Base-by-base conservation (phyloP, 2,113 vertebrate species). In the Herpetotheres cachinnans region DNA sequence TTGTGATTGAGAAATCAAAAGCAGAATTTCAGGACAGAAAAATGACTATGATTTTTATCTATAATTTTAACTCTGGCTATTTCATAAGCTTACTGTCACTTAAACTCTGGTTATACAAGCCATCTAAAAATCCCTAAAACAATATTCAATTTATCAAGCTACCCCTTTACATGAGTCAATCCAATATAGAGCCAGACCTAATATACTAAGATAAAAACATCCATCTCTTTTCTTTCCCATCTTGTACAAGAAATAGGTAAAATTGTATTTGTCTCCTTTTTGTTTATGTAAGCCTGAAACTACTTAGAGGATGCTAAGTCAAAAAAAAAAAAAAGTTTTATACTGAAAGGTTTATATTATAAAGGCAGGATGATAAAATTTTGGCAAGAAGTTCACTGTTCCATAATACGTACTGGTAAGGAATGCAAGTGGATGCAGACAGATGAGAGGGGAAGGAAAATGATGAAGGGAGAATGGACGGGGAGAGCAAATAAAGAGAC, bases 1-100 rank as follows among this genome's bases (percentile, higher is more conserved):
- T 74, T 52, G 36, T 29, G 66, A 82, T 69, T 88, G 61, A 86
- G 80, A 93, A 96, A 92, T 20, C 29, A 89, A 92, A 93, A 78
- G 38, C 11, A 86, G 72, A 93, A 92, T 50, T 86, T 79, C 52
- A 89, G 61, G 72, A 76, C n/a, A 77, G 54, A 70, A 38, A 89
- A 81, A 81, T 36, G 0, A 77, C 27, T 49, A 5, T 10, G 42
- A 87, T 50, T 91, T 91, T 90, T 69, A 86, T 50, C 69, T 77
- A 1, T 16, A 92, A 50, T 61, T 85, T 93, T 63, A 74, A 76
- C 30, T 62, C 44, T 77, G 44, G 25, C 32, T 58, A 29, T 7
- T 2, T 63, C 55, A 83, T 54, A 89, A 80, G 15, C 44, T 36
- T 49, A n/a, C 21, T 26, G 56, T 58, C 46, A 61, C 6, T 77